These are phyloP conservation scores for Plemyria rubiginata DNA, from an alignment of 2,888 invertebrate species.

Conservation along the genomic window DNA sequence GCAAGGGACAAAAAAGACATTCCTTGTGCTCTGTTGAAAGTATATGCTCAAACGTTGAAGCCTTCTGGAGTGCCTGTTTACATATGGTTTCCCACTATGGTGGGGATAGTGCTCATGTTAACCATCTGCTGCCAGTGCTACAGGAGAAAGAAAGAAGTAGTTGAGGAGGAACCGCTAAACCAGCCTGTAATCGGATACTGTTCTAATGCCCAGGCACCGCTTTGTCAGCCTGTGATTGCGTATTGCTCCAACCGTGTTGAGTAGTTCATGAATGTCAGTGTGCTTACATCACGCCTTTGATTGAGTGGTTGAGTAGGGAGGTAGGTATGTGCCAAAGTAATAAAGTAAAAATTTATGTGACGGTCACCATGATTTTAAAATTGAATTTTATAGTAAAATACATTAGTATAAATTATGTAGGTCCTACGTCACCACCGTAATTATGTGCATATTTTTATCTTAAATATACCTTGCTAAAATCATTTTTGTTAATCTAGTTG, in stretches of 20 bases:
- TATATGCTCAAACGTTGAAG: constrained; percentile 71
- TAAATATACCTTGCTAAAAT: no score
- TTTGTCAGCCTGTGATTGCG: constrained; percentile 52
- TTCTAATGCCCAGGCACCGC: constrained; percentile 56
- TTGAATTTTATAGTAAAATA: not conserved
- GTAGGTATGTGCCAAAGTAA: constrained; percentile 7
- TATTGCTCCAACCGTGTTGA: constrained; percentile 30
- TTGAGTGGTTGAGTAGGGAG: not conserved
- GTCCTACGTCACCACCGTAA: no score
- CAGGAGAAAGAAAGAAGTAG: constrained; percentile 55
- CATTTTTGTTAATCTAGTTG: no score
- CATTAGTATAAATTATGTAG: no score
- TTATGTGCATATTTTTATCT: no score
- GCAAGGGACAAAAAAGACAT: constrained; percentile 59
- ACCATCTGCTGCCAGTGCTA: constrained; percentile 63
- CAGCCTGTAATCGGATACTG: constrained; percentile 58
- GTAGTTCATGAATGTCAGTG: constrained; percentile 10
- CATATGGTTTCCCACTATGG: constrained; percentile 69
- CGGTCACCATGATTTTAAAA: not conserved
- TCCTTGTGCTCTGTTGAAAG: constrained; percentile 68
- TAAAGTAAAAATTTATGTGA: not conserved
- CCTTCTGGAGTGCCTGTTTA: constrained; percentile 69
- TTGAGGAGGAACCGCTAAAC: constrained; percentile 62
- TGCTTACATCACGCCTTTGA: not conserved
- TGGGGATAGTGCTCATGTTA: constrained; percentile 59